phyloP scores from a whole-genome alignment of 1,140 invertebrate genomes.

The Meloidogyne chitwoodi region DNA sequence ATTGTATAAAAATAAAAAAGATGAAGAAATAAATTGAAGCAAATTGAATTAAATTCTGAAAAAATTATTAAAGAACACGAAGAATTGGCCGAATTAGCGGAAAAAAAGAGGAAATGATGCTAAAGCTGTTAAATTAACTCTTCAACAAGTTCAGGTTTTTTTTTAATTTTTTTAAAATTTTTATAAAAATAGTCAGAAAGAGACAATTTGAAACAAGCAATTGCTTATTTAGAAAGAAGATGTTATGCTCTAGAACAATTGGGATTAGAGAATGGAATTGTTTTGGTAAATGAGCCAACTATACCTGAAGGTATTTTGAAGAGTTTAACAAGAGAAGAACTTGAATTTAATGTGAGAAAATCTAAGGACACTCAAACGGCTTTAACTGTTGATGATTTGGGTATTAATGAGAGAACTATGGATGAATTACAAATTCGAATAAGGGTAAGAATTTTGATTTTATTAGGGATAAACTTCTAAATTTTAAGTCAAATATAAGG shows the following conservation, averaged over 20 bases:
- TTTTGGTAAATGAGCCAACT: conserved; percentile 4
- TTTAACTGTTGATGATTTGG: conserved; percentile 15
- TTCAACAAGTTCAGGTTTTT: conserved; percentile 9
- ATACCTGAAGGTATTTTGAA: not conserved
- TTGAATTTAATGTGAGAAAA: conserved; percentile 12
- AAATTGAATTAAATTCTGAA: conserved; percentile 8
- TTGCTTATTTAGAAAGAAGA: conserved; percentile 51
- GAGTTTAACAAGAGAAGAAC: not conserved
- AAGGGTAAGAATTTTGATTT: not conserved
- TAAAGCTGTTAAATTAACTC: conserved; percentile 26
- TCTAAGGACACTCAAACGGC: conserved; percentile 4
- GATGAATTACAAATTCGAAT: conserved; percentile 17
- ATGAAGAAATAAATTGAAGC: conserved; percentile 17
- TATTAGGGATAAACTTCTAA: too few species aligned
- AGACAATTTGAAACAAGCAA: conserved; percentile 48
- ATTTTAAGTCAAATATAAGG: too few species aligned
- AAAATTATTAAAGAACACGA: conserved; percentile 16
- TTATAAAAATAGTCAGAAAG: conserved; percentile 52
- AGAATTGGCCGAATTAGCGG: conserved; percentile 34
- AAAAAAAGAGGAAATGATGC: conserved; percentile 34
- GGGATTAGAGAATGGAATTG: not conserved
- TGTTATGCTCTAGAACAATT: conserved; percentile 32
- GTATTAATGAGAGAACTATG: conserved; percentile 10
- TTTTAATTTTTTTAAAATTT: not conserved
- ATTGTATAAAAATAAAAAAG: not conserved